These are phyloP conservation scores for Arctocebus calabarensis DNA, from an alignment of 2,797 vertebrate species.

Conservation along the genomic window DNA sequence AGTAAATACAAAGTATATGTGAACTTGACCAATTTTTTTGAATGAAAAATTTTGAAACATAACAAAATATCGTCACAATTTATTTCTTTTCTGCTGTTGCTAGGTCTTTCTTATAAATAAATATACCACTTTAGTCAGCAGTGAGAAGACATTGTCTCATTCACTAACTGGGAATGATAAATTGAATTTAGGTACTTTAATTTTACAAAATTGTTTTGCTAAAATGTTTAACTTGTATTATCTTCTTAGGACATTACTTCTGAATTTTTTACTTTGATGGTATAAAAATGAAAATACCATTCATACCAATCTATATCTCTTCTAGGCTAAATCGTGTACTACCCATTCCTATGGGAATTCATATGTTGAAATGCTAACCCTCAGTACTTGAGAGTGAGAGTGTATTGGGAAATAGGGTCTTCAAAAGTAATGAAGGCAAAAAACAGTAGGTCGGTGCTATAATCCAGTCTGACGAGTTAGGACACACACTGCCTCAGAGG, in stretches of 20 bases:
- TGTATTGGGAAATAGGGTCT: neutral
- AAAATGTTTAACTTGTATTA: constrained; percentile 7
- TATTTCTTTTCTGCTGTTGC: neutral
- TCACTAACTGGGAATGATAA: neutral
- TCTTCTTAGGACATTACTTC: neutral
- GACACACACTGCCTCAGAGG: neutral
- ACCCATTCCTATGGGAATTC: neutral
- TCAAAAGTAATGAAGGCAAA: constrained; percentile 4
- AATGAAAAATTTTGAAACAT: neutral
- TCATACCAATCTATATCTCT: neutral
- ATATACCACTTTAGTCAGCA: neutral
- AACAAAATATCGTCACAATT: neutral
- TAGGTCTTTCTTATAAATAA: constrained; percentile 8
- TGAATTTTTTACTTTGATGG: neutral
- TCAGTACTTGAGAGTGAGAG: neutral
- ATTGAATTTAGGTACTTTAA: neutral
- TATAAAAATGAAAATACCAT: neutral
- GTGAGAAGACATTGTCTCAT: neutral
- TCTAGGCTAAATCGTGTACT: neutral
- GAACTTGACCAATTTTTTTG: neutral
- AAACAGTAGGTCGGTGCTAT: neutral
- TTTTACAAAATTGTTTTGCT: constrained; percentile 16
- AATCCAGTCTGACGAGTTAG: neutral
- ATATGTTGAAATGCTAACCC: neutral
- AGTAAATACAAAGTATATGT: neutral